A percentile compares a stretch with the other conserved stretches of the same genome.
phyloP scores from a whole-genome alignment of 1,140 invertebrate species.

The Calosoma granatense region DNA sequence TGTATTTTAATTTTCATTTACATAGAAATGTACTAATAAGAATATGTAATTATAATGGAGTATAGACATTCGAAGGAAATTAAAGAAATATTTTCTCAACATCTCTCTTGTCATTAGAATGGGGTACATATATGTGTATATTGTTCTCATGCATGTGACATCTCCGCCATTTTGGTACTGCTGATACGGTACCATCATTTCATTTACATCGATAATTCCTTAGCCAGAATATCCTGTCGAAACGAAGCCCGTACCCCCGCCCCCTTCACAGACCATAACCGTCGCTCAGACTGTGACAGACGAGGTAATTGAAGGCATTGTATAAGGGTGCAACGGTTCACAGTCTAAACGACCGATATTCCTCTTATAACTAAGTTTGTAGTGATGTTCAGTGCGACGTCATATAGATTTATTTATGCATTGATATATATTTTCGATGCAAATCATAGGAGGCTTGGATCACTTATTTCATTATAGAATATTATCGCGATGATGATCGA shows the following conservation, averaged over 20 bases:
- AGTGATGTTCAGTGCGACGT: neutral
- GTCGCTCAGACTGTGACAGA: neutral
- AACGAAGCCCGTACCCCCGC: neutral
- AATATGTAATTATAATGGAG: no score
- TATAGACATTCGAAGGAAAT: no score
- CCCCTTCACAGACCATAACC: neutral
- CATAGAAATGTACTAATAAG: no score
- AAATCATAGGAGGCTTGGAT: neutral
- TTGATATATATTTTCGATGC: slow-evolving; percentile 7
- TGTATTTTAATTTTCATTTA: no score
- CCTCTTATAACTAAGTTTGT: neutral
- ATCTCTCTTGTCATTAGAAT: no score
- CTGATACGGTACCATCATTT: slow-evolving; percentile 14
- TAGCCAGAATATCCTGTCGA: neutral
- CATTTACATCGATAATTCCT: slow-evolving; percentile 18
- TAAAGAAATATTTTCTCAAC: no score
- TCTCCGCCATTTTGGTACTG: no score
- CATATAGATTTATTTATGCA: slow-evolving; percentile 8
- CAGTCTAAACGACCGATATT: neutral
- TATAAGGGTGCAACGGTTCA: neutral
- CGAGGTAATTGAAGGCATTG: neutral
- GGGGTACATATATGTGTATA: no score
- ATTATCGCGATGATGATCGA: neutral
- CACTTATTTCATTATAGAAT: slow-evolving; percentile 3
- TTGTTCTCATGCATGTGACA: no score